phyloP scores from a whole-genome alignment of 1,140 invertebrate genomes.

The Macrocentrus cingulum region DNA sequence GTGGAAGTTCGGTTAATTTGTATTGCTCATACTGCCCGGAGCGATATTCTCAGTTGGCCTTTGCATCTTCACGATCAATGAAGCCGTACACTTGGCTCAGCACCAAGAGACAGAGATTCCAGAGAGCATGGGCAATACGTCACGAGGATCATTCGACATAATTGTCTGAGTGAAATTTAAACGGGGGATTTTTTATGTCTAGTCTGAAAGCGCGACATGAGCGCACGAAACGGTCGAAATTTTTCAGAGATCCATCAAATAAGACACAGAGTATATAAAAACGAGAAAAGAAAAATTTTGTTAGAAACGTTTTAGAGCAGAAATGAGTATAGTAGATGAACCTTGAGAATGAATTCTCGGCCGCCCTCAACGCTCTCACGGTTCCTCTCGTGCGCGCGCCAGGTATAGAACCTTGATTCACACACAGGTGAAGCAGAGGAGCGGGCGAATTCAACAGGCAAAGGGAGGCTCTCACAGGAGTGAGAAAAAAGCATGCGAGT shows the following conservation, averaged over 20 bases:
- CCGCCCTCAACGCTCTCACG: slow-evolving; percentile 24
- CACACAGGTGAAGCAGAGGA: slow-evolving; percentile 27
- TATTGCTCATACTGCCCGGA: not conserved
- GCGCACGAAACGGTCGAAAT: slow-evolving; percentile 8
- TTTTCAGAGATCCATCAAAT: slow-evolving; percentile 8
- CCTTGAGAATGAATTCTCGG: slow-evolving; percentile 3
- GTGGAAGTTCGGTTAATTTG: not conserved
- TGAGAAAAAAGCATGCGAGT: not conserved
- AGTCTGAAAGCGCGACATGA: not conserved
- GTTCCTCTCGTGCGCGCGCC: slow-evolving; percentile 24
- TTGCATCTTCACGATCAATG: not conserved
- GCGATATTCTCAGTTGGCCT: not conserved
- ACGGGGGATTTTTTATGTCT: too few species aligned
- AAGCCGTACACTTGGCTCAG: too few species aligned
- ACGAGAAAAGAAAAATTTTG: too few species aligned
- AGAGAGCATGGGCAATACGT: too few species aligned
- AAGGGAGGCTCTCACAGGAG: slow-evolving; percentile 8
- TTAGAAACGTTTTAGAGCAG: too few species aligned
- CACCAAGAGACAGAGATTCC: too few species aligned
- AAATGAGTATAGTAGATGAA: too few species aligned
- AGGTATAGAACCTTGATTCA: slow-evolving; percentile 30
- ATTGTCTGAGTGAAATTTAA: too few species aligned
- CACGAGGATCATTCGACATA: too few species aligned
- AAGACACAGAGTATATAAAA: not conserved
- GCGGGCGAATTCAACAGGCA: slow-evolving; percentile 19